These are phyloP conservation scores for Trachelipus rathkii DNA, from an alignment of 1,140 invertebrate species.

Conservation along the genomic window DNA sequence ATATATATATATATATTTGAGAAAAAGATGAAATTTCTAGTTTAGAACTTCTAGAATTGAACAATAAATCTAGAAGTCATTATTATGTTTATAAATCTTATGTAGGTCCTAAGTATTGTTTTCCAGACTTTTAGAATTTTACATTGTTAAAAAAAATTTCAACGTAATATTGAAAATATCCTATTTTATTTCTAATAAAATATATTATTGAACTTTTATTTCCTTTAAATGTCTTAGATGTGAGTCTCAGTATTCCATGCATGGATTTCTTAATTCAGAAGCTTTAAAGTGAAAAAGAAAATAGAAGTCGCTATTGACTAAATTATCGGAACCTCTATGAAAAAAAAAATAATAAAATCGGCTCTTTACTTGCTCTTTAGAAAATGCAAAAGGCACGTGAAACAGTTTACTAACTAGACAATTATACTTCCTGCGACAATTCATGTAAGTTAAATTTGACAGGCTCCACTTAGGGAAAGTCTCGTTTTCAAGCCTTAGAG, in stretches of 20 bases:
- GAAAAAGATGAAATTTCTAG: too few species aligned
- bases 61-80: too few species aligned
- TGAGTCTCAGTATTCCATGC: not conserved
- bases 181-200: not conserved
- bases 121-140: too few species aligned
- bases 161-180: not conserved
- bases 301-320: not conserved
- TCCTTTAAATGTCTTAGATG: not conserved
- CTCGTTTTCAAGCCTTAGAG: constrained; percentile 9
- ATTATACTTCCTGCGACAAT: not conserved
- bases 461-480: not conserved
- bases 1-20: too few species aligned
- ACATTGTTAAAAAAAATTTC: too few species aligned
- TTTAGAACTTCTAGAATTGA: too few species aligned
- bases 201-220: not conserved
- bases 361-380: not conserved
- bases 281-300: not conserved
- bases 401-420: constrained; percentile 7
- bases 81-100: too few species aligned
- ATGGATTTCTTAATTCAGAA: not conserved
- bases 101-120: too few species aligned
- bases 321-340: constrained; percentile 1
- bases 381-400: constrained; percentile 9
- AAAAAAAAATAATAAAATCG: constrained; percentile 10
- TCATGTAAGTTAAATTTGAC: constrained; percentile 13